Percentiles rank a stretch among this genome's conserved stretches.
phyloP scores from a whole-genome alignment of 1,140 invertebrate genomes.

The Anthonomus grandis region DNA sequence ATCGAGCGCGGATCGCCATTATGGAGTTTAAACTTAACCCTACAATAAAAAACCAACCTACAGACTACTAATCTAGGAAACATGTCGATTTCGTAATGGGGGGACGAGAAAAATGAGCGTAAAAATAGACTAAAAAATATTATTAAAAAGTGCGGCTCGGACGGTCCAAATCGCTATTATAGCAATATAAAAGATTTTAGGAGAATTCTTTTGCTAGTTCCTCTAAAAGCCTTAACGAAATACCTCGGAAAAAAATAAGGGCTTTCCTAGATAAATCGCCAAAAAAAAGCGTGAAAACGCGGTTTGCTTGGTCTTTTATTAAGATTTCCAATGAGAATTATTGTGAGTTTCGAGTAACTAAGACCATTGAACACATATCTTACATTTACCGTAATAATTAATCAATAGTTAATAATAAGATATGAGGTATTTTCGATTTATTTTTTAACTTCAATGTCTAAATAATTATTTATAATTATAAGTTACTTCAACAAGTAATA shows the following conservation, averaged over 20 bases:
- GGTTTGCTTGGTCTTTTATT: not conserved
- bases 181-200: too few species aligned
- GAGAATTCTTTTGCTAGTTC: too few species aligned
- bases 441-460: conserved; percentile 11
- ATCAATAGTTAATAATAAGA: conserved; percentile 25
- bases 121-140: too few species aligned
- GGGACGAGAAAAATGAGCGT: too few species aligned
- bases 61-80: too few species aligned
- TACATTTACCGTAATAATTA: conserved; percentile 24
- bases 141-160: too few species aligned
- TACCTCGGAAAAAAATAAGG: too few species aligned
- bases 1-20: too few species aligned
- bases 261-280: not conserved
- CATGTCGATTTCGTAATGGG: too few species aligned
- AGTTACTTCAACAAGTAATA: conserved; percentile 26
- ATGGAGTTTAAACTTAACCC: not conserved
- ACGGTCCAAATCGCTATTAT: too few species aligned
- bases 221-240: too few species aligned
- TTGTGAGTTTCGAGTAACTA: not conserved
- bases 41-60: not conserved
- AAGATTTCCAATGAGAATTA: not conserved
- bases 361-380: conserved; percentile 10
- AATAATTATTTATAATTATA: conserved; percentile 18
- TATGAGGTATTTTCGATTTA: conserved; percentile 27
- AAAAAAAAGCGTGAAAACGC: not conserved